Base-by-base conservation (phyloP, 2,888 invertebrate species). In the Pterostichus madidus region DNA sequence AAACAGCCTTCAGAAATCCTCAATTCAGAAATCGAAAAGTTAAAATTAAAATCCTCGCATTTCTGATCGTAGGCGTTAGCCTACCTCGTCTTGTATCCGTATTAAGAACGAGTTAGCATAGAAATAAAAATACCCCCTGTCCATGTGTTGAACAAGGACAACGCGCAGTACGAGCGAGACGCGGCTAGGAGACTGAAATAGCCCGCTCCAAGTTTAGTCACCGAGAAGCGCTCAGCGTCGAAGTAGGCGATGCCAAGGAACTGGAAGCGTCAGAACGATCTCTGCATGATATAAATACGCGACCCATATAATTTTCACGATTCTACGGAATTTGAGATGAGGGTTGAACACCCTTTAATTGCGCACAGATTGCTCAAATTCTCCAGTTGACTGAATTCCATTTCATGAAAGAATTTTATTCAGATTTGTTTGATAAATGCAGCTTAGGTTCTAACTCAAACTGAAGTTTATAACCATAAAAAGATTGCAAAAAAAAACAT, bases 131-230 rank as follows among this genome's bases (percentile, higher is more conserved):
- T 52, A 53, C 76, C 53, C 17, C 71, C n/a, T 39, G 15, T n/a
- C 71, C 35, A 15, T 35, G 53, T 13, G 13, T 46, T 7, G 49
- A 24, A 73, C 73, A 73, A 73, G 73, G 73, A 73, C 49, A n/a
- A 5, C 44, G 6, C 24, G 56, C 10, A n/a, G 17, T 53, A 68
- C 53, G 75, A 76, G 53, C 10, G 81, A 49, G 53, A 53, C 39
- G 73, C 56, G 8, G 79, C 61, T 56, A 44, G 17, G 44, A 11
- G 84, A 84, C 86, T 24, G 85, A 87, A 87, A 87, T 87, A 87
- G 84, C 85, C 80, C 86, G 85, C 86, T 87, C 87, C 87, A 86
- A 86, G 87, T 87, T 87, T 87, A 87, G 87, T 84, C 86, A 80
- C 80, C 46, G 52, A 52, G 56, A 80, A 24, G 24, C 76, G 31